Percentiles rank a stretch among this genome's conserved stretches.
phyloP scores from a whole-genome alignment of 2,797 vertebrate genomes.

The Gymnoscopelus microlampas region DNA sequence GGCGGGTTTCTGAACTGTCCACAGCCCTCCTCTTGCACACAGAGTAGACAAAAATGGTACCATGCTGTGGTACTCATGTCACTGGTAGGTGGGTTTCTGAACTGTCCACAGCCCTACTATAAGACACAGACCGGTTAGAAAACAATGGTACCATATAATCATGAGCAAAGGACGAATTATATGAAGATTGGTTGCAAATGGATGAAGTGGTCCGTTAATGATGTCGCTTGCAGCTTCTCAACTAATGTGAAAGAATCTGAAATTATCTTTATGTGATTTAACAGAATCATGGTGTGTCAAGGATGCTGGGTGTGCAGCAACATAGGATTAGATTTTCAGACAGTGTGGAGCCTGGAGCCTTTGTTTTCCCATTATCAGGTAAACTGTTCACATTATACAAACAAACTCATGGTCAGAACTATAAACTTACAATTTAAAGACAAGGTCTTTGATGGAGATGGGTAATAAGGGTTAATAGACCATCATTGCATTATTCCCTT shows the following conservation, averaged over 20 bases:
- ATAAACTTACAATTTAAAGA: not conserved
- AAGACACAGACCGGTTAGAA: too few relatives aligned
- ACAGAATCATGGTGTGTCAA: conserved; percentile 82
- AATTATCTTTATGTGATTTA: conserved; percentile 18
- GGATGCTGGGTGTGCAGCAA: conserved; percentile 78
- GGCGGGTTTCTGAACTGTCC: too few relatives aligned
- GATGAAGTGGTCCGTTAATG: too few relatives aligned
- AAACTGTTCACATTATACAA: conserved; percentile 34
- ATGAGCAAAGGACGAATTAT: too few relatives aligned
- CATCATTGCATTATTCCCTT: not conserved
- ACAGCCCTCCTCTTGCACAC: too few relatives aligned
- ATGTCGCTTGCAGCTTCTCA: not conserved
- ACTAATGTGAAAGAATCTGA: not conserved
- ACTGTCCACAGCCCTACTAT: too few relatives aligned
- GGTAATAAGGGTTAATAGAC: not conserved
- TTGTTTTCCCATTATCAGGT: conserved; percentile 94
- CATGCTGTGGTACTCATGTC: too few relatives aligned
- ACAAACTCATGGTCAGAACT: too few relatives aligned
- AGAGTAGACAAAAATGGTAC: too few relatives aligned
- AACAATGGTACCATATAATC: not conserved
- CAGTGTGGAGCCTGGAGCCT: conserved; percentile 81
- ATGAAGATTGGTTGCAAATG: too few relatives aligned
- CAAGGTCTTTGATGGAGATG: not conserved
- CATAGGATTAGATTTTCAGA: conserved; percentile 89
- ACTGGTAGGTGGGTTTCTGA: too few relatives aligned